Evolutionary conservation across 2,888 invertebrate species (phyloP), one percentile per base, ranked within the genome.

Genomic region (Metallyticus violacea): DNA sequence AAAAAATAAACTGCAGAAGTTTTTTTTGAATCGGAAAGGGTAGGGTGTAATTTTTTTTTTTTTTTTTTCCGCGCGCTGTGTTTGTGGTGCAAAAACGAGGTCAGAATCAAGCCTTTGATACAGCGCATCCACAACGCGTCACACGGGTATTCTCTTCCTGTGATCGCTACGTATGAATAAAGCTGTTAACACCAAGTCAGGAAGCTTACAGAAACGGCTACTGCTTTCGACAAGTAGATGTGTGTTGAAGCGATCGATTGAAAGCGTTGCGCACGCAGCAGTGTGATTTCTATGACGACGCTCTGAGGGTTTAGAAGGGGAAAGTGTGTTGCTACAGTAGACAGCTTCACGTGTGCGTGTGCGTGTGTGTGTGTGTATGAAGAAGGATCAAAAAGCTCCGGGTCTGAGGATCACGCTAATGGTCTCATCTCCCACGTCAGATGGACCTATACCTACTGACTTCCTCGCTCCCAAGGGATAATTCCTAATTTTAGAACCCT

Each of bases 281-380:
- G 86, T 80, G 29, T 84, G 76, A 85, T 86, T 86, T 79, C 84
- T 86, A 85, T 85, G 86, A 86, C 84, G 84, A 80, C 86, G 86
- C 79, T 85, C 79, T 76, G 86, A 86, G 86, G 40, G 40, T 62
- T 62, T 62, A 62, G 40, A 62, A 62, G 40, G 40, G 15, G 40
- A 62, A 62, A 62, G 40, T 62, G 40, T 62, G 40, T 62, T 62
- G 40, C 40, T 62, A 40, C 40, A 40, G 9, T 15, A 9, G 40
- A 30, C 7, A n/a, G n/a, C n/a, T n/a, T n/a, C n/a, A n/a, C n/a
- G n/a, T 4, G 30, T 4, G 30, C 1, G 30, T 4, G 30, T 2
- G 30, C 1, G 30, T 4, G 30, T 4, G 30, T 9, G 40, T 40
- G 30, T 30, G 6, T 6, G 30, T 30, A 30, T 30, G 40, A 15